Base-by-base conservation (phyloP, 2,888 invertebrate species). In the Trissoscelio sp. region DNA sequence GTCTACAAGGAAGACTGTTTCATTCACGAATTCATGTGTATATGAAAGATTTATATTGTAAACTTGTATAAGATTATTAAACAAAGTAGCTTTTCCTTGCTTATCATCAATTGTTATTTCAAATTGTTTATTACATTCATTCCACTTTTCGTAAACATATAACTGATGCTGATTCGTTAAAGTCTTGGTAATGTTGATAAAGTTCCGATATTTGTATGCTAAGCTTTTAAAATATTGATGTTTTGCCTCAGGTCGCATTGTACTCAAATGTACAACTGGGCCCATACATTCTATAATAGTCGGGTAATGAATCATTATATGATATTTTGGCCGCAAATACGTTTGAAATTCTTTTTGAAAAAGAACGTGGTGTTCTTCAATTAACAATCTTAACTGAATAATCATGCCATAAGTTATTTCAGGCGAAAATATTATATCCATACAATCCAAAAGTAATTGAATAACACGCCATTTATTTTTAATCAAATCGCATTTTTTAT, bases 141-240 rank as follows among this genome's bases (percentile, higher is more conserved):
- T 39, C 60, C 72, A 72, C 12, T 57, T 34, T 22, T 62, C 28
- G 48, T 44, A 60, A 22, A 72, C 51, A 16, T 24, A 60, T 3
- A 60, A 3, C 16, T 72, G 72, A 46, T 72, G 60, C 24, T 72
- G 48, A 14, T 42, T 14, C 6, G 67, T 14, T n/a, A 67, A 16
- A 6, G 53, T 67, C 42, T 67, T 0, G 1, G 51, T 22, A 22
- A 66, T 14, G 22, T 67, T 67, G 7, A 14, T 67, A 28, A 42
- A 67, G 16, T 55, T 55, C 7, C 12, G 2, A 37, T 16, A 69
- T 16, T 55, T 69, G 18, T 42, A 4, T 7, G 7, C 28, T 20
- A 69, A 31, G 34, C 57, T 42, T 42, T 69, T 55, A 31, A 69
- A 69, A 69, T 55, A 69, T 3, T 16, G 3, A 12, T 69, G 55